A percentile compares a stretch with the other conserved stretches of the same genome.
Evolutionary conservation across 1,140 invertebrate genomes (phyloP).

Genomic region (Brachionus paranguensis): DNA sequence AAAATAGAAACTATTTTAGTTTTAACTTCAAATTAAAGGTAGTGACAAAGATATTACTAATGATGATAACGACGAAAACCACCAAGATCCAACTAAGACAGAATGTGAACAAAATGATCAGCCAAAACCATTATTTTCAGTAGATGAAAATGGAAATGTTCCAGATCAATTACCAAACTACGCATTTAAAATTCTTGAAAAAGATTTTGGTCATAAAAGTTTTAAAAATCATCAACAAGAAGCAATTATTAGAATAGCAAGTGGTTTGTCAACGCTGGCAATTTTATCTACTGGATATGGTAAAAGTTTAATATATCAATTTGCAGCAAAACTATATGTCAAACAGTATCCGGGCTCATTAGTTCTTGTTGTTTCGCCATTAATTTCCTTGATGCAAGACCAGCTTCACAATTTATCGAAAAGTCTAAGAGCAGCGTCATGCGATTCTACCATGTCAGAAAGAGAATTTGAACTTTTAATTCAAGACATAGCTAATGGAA

Average conservation of each 20-base stretch:
- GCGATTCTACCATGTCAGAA: constrained; percentile 56
- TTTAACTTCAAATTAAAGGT: background rate
- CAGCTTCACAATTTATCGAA: constrained; percentile 57
- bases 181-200: constrained; percentile 15
- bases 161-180: background rate
- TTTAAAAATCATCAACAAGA: constrained; percentile 26
- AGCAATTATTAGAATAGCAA: background rate
- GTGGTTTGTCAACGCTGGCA: constrained; percentile 5
- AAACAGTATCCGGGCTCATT: constrained; percentile 46
- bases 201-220: constrained; percentile 27
- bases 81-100: background rate
- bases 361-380: constrained; percentile 65
- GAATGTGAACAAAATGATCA: background rate
- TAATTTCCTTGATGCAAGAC: constrained; percentile 66
- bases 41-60: background rate
- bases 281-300: constrained; percentile 19
- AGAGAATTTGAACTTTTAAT: background rate
- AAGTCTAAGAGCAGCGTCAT: constrained; percentile 65
- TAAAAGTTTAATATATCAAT: constrained; percentile 38
- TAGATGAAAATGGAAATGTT: background rate
- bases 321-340: background rate
- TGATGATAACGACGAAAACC: background rate
- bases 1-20: background rate
- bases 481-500: constrained; percentile 9
- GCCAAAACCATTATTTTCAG: background rate